These are phyloP conservation scores for Bellardia bayeri DNA, from an alignment of 2,888 invertebrate genomes.

Conservation along the genomic window DNA sequence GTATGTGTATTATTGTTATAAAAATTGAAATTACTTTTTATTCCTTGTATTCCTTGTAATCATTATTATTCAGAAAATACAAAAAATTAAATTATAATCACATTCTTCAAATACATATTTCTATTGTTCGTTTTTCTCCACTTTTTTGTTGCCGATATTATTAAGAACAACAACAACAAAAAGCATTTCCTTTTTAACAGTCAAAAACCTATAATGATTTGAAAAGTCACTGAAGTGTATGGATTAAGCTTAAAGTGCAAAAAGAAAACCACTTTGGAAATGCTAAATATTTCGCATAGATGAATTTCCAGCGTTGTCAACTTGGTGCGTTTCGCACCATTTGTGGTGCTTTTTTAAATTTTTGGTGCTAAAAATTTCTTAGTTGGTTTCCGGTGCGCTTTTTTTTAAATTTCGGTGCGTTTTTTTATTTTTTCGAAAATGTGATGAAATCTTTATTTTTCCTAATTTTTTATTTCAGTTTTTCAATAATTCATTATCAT, in stretches of 20 bases:
- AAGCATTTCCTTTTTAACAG: not conserved
- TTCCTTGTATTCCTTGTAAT: not conserved
- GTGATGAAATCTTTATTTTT: too few relatives aligned
- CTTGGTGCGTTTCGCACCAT: too few relatives aligned
- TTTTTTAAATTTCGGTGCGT: too few relatives aligned
- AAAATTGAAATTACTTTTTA: not conserved
- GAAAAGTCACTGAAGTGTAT: constrained; percentile 33
- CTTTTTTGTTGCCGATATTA: not conserved
- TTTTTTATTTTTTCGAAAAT: too few relatives aligned
- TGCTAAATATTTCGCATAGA: constrained; percentile 19
- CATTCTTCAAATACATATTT: not conserved
- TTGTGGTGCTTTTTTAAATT: not conserved
- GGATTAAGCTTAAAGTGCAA: not conserved
- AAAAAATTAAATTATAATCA: not conserved
- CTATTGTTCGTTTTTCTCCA: not conserved
- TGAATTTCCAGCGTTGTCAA: too few relatives aligned
- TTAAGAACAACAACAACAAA: not conserved
- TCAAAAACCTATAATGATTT: constrained; percentile 38
- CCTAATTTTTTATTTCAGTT: too few relatives aligned
- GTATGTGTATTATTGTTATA: not conserved
- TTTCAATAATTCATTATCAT: too few relatives aligned
- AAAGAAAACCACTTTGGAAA: not conserved
- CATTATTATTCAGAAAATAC: not conserved
- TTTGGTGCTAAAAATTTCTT: too few relatives aligned
- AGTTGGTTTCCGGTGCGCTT: too few relatives aligned